A percentile compares a stretch with the other conserved stretches of the same genome.
phyloP scores from a whole-genome alignment of 1,140 invertebrate species.

The Danaus melanippus region DNA sequence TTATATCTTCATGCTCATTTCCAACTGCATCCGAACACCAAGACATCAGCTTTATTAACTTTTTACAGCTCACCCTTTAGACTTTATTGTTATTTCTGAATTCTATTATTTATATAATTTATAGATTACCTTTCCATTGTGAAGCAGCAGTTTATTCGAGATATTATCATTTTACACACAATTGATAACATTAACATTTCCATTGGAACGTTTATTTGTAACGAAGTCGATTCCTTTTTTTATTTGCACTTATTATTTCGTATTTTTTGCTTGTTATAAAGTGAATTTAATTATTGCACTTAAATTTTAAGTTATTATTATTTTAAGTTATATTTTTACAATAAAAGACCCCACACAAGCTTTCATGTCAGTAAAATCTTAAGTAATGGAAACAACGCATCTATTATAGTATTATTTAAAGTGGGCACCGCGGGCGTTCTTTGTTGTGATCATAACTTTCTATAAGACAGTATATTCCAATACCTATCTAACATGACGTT shows the following conservation, averaged over 20 bases:
- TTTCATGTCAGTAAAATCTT: conserved; percentile 53
- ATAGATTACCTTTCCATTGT: conserved; percentile 50
- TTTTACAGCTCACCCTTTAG: conserved; percentile 33
- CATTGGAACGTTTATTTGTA: conserved; percentile 24
- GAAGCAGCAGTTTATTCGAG: conserved; percentile 35
- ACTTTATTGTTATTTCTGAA: conserved; percentile 28
- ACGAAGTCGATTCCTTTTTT: too few relatives aligned
- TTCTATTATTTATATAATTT: conserved; percentile 44
- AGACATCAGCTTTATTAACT: conserved; percentile 25
- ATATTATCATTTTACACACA: conserved; percentile 53
- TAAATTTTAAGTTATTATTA: too few relatives aligned
- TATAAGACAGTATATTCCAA: conserved; percentile 52
- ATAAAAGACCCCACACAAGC: conserved; percentile 49
- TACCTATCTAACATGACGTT: too few relatives aligned
- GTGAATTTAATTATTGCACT: too few relatives aligned
- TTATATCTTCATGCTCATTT: conserved; percentile 68
- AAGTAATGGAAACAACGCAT: conserved; percentile 58
- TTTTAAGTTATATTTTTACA: too few relatives aligned
- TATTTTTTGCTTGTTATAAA: too few relatives aligned
- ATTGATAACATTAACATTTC: conserved; percentile 53
- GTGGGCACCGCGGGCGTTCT: conserved; percentile 48
- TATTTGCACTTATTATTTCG: too few relatives aligned
- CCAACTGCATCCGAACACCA: conserved; percentile 22
- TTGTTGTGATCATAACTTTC: conserved; percentile 55
- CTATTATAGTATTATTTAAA: conserved; percentile 44